Evolutionary conservation across 1,140 invertebrate species (phyloP).

Genomic region (Pseudomyrmex flavicornis): DNA sequence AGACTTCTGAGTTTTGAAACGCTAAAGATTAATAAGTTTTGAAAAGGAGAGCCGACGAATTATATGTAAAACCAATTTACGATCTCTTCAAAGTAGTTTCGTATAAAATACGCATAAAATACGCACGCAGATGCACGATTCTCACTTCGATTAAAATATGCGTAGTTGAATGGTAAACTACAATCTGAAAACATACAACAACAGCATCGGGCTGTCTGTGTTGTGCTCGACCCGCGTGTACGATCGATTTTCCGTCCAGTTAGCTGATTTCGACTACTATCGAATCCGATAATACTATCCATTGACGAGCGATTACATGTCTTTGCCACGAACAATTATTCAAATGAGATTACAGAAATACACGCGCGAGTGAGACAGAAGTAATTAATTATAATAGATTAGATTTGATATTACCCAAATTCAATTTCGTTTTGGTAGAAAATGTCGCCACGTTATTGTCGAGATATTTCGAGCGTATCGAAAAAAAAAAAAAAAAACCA

Average conservation of each 20-base stretch:
- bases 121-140: background rate
- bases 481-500: background rate
- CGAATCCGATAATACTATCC: slow-evolving; percentile 36
- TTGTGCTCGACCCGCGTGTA: background rate
- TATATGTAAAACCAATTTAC: background rate
- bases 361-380: background rate
- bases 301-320: slow-evolving; percentile 44
- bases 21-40: background rate
- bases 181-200: slow-evolving; percentile 31
- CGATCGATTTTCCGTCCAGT: slow-evolving; percentile 42
- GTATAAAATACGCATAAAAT: background rate
- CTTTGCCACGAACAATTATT: slow-evolving; percentile 41
- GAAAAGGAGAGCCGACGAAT: background rate
- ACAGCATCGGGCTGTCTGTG: slow-evolving; percentile 13
- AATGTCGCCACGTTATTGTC: background rate
- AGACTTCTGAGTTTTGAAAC: background rate
- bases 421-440: background rate
- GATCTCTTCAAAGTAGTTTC: background rate
- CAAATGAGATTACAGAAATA: slow-evolving; percentile 18
- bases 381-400: slow-evolving; percentile 14
- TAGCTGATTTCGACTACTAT: slow-evolving; percentile 48
- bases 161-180: slow-evolving; percentile 18
- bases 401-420: background rate
- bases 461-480: no score
- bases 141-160: slow-evolving; percentile 1